A percentile compares a stretch with the other conserved stretches of the same genome.
phyloP scores from a whole-genome alignment of 2,113 vertebrate genomes.

The Gila orcuttii region DNA sequence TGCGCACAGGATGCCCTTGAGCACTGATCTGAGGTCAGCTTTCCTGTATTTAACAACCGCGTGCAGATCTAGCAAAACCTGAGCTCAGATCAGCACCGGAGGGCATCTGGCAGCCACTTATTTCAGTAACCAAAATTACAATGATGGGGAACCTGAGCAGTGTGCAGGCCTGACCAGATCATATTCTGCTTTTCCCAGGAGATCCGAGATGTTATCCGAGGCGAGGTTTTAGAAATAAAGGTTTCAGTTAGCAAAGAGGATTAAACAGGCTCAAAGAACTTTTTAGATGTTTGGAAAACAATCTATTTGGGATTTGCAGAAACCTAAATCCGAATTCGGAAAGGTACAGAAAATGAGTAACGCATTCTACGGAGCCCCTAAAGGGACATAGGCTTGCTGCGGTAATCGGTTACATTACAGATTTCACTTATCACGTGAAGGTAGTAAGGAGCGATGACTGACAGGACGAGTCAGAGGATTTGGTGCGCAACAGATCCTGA shows the following conservation, averaged over 20 bases:
- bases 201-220: slow-evolving; percentile 10
- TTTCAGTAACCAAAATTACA: slow-evolving; percentile 31
- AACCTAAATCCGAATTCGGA: too few species aligned
- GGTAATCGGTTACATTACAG: too few species aligned
- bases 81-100: slow-evolving; percentile 19
- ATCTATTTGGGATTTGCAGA: not conserved
- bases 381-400: too few species aligned
- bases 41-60: not conserved
- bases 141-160: slow-evolving; percentile 6
- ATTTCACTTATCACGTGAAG: too few species aligned
- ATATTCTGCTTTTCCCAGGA: slow-evolving; percentile 12
- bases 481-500: too few species aligned
- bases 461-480: too few species aligned
- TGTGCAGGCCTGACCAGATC: not conserved
- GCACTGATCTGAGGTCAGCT: not conserved
- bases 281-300: slow-evolving; percentile 9
- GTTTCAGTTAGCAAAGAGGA: not conserved
- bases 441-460: too few species aligned
- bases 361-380: too few species aligned
- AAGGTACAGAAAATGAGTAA: too few species aligned
- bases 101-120: slow-evolving; percentile 19
- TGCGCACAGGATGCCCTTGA: slow-evolving; percentile 1
- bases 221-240: not conserved
- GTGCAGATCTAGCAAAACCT: not conserved
- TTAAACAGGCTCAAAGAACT: not conserved